Conservation (phyloP, 2,888 invertebrate genomes). For the Folsomia manolachei region DNA sequence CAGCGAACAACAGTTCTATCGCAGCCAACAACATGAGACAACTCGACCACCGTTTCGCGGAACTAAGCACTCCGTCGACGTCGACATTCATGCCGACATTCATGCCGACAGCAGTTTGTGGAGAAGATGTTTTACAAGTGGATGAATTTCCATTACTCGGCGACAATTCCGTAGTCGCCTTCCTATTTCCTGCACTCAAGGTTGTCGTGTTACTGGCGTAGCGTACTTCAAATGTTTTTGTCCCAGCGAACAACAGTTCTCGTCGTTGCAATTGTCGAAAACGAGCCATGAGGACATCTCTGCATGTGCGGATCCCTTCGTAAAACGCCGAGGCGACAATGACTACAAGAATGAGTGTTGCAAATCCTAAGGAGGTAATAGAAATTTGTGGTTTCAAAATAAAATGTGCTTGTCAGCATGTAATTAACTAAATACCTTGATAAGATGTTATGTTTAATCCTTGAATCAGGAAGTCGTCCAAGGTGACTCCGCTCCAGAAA, state of each 20-base stretch:
- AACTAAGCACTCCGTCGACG: background rate
- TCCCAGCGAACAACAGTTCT: background rate
- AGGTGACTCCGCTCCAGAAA: constrained; percentile 31
- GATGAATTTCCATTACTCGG: too few species aligned
- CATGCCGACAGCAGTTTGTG: background rate
- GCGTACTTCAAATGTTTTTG: background rate
- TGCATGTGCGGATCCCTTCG: background rate
- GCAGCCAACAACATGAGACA: constrained; percentile 3
- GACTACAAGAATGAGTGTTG: background rate
- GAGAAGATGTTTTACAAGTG: too few species aligned
- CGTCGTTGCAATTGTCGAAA: background rate
- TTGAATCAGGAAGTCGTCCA: constrained; percentile 29
- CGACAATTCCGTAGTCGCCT: too few species aligned
- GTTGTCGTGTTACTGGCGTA: background rate
- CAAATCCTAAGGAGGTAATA: background rate
- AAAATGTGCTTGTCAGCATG: too few species aligned
- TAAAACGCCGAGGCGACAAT: background rate
- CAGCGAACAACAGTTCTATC: background rate
- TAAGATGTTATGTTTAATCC: constrained; percentile 19
- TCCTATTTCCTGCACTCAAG: too few species aligned
- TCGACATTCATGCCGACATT: background rate
- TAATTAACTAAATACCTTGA: constrained; percentile 21
- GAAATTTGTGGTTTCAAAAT: too few species aligned
- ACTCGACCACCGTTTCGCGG: background rate
- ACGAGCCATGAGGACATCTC: background rate